Conservation (phyloP, 2,797 vertebrate species). For the Pelobates cultripes region DNA sequence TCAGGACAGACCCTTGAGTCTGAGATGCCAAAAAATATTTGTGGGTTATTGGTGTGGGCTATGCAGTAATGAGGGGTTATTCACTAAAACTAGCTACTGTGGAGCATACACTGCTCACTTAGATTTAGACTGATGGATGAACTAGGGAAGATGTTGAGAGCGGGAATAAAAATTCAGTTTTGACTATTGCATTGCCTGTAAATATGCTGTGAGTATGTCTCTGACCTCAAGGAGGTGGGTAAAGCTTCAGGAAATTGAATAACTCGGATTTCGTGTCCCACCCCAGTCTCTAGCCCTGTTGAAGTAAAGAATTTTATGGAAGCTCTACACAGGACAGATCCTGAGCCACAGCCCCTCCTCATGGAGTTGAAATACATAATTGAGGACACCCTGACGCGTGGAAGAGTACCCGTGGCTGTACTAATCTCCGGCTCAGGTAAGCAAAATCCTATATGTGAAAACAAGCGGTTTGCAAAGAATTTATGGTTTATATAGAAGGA, state of each 20-base stretch:
- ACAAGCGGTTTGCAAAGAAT: not conserved
- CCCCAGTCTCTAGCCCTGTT: slow-evolving; percentile 66
- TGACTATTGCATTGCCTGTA: not conserved
- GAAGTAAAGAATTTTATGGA: slow-evolving; percentile 68
- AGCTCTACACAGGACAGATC: slow-evolving; percentile 61
- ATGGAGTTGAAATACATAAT: slow-evolving; percentile 44
- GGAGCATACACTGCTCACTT: too few relatives aligned
- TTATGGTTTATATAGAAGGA: too few relatives aligned
- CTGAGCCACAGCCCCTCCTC: slow-evolving; percentile 44
- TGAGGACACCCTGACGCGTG: slow-evolving; percentile 63
- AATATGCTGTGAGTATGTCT: not conserved
- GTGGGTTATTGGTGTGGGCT: too few relatives aligned
- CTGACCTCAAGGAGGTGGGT: too few relatives aligned
- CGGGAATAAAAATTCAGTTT: not conserved
- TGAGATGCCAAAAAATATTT: too few relatives aligned
- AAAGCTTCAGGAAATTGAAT: too few relatives aligned
- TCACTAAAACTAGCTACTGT: too few relatives aligned
- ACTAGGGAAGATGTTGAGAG: too few relatives aligned
- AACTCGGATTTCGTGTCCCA: too few relatives aligned
- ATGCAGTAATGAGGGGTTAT: too few relatives aligned
- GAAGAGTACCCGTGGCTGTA: slow-evolving; percentile 81
- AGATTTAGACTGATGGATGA: too few relatives aligned
- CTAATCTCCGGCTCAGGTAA: slow-evolving; percentile 96
- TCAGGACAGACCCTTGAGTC: too few relatives aligned
- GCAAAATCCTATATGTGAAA: not conserved